Percentiles rank a stretch among this genome's conserved stretches.
These are phyloP conservation scores for Atopsyche davidsoni DNA, from an alignment of 1,140 invertebrate genomes.

Conservation along the genomic window DNA sequence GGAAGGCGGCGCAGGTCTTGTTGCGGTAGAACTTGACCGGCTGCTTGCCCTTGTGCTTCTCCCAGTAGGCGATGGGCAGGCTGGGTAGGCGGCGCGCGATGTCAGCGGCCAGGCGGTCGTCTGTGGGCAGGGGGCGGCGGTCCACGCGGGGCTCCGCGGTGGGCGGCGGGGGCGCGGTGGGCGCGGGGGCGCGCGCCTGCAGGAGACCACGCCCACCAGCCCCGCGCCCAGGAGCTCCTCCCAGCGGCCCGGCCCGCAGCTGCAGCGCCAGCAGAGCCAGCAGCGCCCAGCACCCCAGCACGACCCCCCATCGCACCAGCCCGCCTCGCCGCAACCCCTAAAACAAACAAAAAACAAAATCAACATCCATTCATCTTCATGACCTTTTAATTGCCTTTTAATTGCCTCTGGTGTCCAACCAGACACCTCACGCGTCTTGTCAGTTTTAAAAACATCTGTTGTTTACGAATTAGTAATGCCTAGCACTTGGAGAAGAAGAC, in stretches of 20 bases:
- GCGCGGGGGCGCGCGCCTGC: constrained; percentile 36
- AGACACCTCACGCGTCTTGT: too few species aligned
- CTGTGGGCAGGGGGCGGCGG: constrained; percentile 59
- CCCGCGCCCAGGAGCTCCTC: constrained; percentile 36
- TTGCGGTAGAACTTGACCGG: constrained; percentile 61
- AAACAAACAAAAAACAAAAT: constrained; percentile 13
- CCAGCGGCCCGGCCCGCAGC: constrained; percentile 40
- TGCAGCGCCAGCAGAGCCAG: constrained; percentile 35
- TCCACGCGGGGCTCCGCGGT: constrained; percentile 56
- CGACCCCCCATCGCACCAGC: constrained; percentile 20
- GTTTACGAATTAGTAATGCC: too few species aligned
- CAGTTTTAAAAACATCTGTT: too few species aligned
- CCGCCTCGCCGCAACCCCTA: constrained; percentile 18
- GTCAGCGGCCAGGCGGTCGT: constrained; percentile 70
- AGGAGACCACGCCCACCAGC: constrained; percentile 35
- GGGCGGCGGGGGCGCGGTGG: constrained; percentile 35
- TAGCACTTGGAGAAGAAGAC: too few species aligned
- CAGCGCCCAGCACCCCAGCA: constrained; percentile 26
- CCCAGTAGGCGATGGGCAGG: constrained; percentile 78
- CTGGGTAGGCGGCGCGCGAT: constrained; percentile 71
- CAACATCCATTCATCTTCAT: too few species aligned
- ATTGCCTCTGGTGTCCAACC: too few species aligned
- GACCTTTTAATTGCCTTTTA: too few species aligned
- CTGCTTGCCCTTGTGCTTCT: constrained; percentile 67
- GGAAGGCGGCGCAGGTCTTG: constrained; percentile 72